Evolutionary conservation across 92 coral and sea anemone genomes (phyloP).

Genomic region (Palythoa caribaeorum): DNA sequence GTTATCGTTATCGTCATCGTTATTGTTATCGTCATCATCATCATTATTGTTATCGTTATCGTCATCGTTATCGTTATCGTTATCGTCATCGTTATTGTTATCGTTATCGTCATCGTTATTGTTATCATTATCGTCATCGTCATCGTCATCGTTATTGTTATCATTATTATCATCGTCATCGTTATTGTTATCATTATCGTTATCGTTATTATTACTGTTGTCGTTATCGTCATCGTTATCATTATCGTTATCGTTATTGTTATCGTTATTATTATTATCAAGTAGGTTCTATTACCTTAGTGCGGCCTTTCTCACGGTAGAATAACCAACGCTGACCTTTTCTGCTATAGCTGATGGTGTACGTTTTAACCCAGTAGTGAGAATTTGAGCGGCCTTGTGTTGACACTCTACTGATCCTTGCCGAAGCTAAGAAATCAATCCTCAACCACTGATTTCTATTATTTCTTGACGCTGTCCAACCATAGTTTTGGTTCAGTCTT

Average conservation of each 20-base stretch:
- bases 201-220: not conserved
- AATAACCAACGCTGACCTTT: slow-evolving; percentile 64
- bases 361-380: slow-evolving; percentile 80
- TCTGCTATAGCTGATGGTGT: slow-evolving; percentile 64
- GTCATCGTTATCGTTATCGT: not conserved
- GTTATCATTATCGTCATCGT: too few relatives aligned
- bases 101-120: too few relatives aligned
- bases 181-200: not conserved
- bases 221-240: not conserved
- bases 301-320: slow-evolving; percentile 68
- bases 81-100: too few relatives aligned
- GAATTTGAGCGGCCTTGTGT: slow-evolving; percentile 83
- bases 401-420: slow-evolving; percentile 69
- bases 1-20: not conserved
- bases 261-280: too few relatives aligned
- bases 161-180: not conserved
- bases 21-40: not conserved
- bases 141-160: too few relatives aligned
- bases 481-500: slow-evolving; percentile 71
- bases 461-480: slow-evolving; percentile 78
- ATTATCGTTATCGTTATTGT: too few relatives aligned
- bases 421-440: slow-evolving; percentile 77
- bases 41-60: not conserved
- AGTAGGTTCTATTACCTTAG: slow-evolving; percentile 54
- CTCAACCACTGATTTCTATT: slow-evolving; percentile 69